Base-by-base conservation (phyloP, 92 coral and sea anemone genomes). In the Phenganax marumi region DNA sequence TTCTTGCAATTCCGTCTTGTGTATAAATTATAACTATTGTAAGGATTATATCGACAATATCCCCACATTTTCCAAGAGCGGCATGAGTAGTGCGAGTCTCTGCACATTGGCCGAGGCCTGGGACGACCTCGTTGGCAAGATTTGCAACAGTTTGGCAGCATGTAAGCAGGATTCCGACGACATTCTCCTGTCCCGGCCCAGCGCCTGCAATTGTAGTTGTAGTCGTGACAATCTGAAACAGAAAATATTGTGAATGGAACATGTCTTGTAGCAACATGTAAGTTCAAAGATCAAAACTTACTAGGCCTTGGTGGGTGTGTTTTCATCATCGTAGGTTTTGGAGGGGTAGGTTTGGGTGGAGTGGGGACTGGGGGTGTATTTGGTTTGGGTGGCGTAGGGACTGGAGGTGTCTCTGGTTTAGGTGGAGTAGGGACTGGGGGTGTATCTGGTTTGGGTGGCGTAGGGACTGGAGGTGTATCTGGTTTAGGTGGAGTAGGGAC, bases 1-100 rank as follows among this genome's bases (percentile, higher is more conserved):
- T 78, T 93, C 82, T 73, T 90, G 84, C 97, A 93, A 72, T 57
- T 66, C 10, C 0, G 9, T 26, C 47, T 73, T 97, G 91, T 93
- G 86, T 87, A 93, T 5, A 13, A 19, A 21, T 88, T 89, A 52
- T 76, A 76, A 13, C 81, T 68, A 39, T 76, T 76, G 53, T 76
- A 66, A 25, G 26, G 43, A 50, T 89, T 93, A n/a, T 73, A 73
- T 0, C 26, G 18, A 58, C 97, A 93, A 68, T 91, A 79, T 3
- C 93, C 97, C 17, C 18, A 39, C 12, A 84, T 39, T 0, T 91
- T 90, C 97, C 97, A 93, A 12, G 53, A 80, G 0, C 21, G 0
- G 62, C 97, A 93, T 3, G 51, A 50, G 11, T 58, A 21, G 64
- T 91, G 70, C 17, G 17, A 68, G 62, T 91, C 94, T 24, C 68